A percentile compares a stretch with the other conserved stretches of the same genome.
Evolutionary conservation across 2,797 vertebrate species (phyloP).

Genomic region (Podargus strigoides): DNA sequence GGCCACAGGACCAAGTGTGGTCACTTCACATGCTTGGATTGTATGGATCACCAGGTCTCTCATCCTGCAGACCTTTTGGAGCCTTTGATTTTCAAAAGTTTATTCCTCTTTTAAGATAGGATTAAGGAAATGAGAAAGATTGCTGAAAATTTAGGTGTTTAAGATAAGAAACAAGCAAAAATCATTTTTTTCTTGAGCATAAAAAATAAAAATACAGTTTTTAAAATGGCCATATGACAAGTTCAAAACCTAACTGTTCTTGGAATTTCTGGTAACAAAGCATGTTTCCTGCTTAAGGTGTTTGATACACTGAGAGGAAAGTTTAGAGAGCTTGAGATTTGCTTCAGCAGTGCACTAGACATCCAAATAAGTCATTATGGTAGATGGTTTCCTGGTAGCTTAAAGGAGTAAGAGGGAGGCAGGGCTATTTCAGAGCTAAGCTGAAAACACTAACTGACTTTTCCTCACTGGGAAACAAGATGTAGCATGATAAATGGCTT

Average conservation of each 20-base stretch:
- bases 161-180: neutral
- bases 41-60: neutral
- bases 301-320: neutral
- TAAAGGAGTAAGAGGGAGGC: neutral
- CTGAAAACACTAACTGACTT: constrained; percentile 41
- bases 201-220: neutral
- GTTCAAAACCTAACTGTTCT: neutral
- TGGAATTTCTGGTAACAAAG: neutral
- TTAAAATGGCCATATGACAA: neutral
- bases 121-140: neutral
- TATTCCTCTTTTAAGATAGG: neutral
- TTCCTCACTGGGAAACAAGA: neutral
- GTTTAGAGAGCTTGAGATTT: neutral
- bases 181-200: neutral
- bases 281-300: neutral
- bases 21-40: accelerated
- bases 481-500: constrained; percentile 6
- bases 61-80: neutral
- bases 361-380: neutral
- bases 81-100: neutral
- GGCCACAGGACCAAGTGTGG: neutral
- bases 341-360: neutral
- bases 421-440: neutral
- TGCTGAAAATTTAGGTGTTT: neutral
- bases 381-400: constrained; percentile 39